Evolutionary conservation across 2,113 vertebrate species (phyloP), one percentile per base, ranked within the genome.

Genomic region (Synchiropus splendidus): DNA sequence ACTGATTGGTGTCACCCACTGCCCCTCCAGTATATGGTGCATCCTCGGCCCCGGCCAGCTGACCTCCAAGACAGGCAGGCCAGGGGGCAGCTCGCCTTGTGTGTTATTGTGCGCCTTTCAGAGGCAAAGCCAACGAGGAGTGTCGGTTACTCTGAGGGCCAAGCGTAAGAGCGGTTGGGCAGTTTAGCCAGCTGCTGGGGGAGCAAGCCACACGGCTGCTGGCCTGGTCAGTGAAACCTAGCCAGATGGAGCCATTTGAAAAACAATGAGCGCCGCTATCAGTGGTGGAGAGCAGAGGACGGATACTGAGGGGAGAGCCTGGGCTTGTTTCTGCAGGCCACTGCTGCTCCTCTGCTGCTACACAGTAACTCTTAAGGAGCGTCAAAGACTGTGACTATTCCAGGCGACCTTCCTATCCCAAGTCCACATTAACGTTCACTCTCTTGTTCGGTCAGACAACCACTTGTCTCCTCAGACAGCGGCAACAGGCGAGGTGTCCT

Each of bases 121-220:
- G 64, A 67, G 61, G 61, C 64, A 66, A 33, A 67, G 61, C 61
- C 64, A 66, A 33, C 56, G 57, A 39, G 50, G 42, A 67, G 59
- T 78, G 72, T 79, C 80, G 67, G 78, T 83, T 83, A 70, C 66
- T 73, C 21, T 30, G 34, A 62, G 21, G 66, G 57, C 66, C 72
- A 69, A 67, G 70, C 58, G 42, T 51, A 65, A 64, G 59, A 78
- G 80, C 80, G 62, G 80, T 83, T 83, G 80, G 80, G 71, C 80
- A 81, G 80, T 83, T 81, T 78, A 71, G 76, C 76, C 78, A 83
- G 80, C 80, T 83, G 80, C 78, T 70, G 64, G 55, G 74, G 67
- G 58, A 72, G 63, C 38, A 17, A 57, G 58, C 54, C 42, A 32
- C n/a, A 18, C 39, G 18, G 17, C 16, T 59, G 54, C 58, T 16